These are phyloP conservation scores for Chromobotia macracanthus DNA, from an alignment of 2,797 vertebrate species.

Conservation along the genomic window DNA sequence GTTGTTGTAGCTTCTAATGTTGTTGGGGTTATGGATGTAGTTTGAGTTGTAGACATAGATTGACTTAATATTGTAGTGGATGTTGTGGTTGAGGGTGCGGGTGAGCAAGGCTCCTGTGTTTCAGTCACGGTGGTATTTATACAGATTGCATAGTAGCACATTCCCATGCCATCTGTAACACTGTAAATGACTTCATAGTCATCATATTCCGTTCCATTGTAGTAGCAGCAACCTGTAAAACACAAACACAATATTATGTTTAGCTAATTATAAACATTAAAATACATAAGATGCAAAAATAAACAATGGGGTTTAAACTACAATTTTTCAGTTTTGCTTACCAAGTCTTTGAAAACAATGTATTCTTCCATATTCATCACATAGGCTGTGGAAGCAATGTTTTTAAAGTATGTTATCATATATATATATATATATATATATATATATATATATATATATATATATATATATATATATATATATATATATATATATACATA, in stretches of 20 bases:
- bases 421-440: no score
- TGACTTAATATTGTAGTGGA: no score
- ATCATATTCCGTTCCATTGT: constrained; percentile 67
- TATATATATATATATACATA: no score
- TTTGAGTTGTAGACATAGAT: neutral
- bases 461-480: no score
- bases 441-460: no score
- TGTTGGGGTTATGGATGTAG: constrained; percentile 31
- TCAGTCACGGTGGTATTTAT: constrained; percentile 64
- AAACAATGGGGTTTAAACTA: neutral
- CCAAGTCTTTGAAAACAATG: constrained; percentile 37
- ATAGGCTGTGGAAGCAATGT: constrained; percentile 45
- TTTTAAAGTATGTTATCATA: neutral
- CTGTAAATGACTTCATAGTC: constrained; percentile 67
- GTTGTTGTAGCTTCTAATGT: neutral
- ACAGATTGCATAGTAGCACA: constrained; percentile 73
- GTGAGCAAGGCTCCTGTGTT: constrained; percentile 14
- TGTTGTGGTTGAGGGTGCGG: neutral
- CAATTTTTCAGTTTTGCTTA: constrained; percentile 31
- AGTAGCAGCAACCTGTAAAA: constrained; percentile 63
- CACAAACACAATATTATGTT: neutral
- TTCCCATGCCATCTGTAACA: constrained; percentile 70
- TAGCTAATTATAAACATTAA: neutral
- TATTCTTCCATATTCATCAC: constrained; percentile 38
- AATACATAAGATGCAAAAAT: neutral